Percentiles rank a stretch among this genome's conserved stretches.
phyloP scores from a whole-genome alignment of 2,797 vertebrate genomes.

The Labroides dimidiatus region DNA sequence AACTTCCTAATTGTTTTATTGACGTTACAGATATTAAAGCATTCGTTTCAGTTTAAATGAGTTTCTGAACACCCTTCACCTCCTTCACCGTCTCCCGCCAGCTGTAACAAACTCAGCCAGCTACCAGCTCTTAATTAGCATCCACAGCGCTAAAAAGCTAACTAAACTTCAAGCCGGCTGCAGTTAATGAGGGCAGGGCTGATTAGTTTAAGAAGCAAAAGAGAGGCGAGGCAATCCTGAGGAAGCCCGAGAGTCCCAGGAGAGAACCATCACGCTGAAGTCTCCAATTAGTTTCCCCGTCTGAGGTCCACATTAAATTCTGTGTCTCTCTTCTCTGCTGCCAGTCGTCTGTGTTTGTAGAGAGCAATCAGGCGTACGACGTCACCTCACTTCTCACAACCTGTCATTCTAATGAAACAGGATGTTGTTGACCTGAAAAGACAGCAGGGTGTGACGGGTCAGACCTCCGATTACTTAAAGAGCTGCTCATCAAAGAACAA shows the following conservation, averaged over 20 bases:
- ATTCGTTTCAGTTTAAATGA: neutral
- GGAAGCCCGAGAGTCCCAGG: slow-evolving; percentile 6
- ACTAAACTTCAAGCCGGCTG: slow-evolving; percentile 8
- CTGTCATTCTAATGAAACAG: slow-evolving; percentile 9
- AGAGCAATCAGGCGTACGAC: neutral
- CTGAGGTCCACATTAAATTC: neutral
- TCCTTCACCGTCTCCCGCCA: neutral
- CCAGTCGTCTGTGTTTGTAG: neutral
- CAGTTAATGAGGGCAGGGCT: slow-evolving; percentile 26
- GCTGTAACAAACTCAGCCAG: neutral
- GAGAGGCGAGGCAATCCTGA: neutral
- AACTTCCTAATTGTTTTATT: too few relatives aligned
- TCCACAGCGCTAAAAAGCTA: slow-evolving; percentile 23
- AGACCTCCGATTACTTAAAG: slow-evolving; percentile 24
- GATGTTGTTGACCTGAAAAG: neutral
- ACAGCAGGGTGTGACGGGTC: neutral
- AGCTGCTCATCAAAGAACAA: neutral
- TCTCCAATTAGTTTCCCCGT: slow-evolving; percentile 21
- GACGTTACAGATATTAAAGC: neutral
- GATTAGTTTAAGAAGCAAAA: slow-evolving; percentile 8
- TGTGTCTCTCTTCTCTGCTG: neutral
- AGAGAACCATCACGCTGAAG: neutral
- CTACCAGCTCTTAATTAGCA: slow-evolving; percentile 24
- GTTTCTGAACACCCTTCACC: neutral
- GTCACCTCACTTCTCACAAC: neutral